phyloP scores from a whole-genome alignment of 37 sponge, comb jelly and placozoan genomes.

The Axinella damicornis region DNA sequence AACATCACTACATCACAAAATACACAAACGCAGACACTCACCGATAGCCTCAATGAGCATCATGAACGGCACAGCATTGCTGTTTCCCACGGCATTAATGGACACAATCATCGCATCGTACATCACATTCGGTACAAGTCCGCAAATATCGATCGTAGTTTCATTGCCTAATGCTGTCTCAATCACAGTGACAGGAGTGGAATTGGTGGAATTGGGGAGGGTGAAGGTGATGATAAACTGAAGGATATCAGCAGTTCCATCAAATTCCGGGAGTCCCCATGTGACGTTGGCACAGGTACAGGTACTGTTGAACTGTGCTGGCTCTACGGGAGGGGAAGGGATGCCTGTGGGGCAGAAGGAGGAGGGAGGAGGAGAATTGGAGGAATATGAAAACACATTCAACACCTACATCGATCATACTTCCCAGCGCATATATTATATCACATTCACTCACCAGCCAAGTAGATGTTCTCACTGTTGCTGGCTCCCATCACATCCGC shows the following conservation, averaged over 20 bases:
- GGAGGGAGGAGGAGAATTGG: background rate
- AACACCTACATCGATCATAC: no score
- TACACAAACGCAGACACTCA: background rate
- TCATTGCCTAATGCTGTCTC: slow-evolving; percentile 2
- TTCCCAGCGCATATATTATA: background rate
- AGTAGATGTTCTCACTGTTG: slow-evolving; percentile 4
- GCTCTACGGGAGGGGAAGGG: slow-evolving; percentile 25
- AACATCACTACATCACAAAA: no score
- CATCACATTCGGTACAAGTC: slow-evolving; percentile 34
- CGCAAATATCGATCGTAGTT: slow-evolving; percentile 28
- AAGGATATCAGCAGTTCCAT: slow-evolving; percentile 28
- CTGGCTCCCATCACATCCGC: background rate
- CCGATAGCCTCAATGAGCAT: slow-evolving; percentile 24
- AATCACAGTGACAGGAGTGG: background rate
- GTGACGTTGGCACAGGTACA: slow-evolving; percentile 48
- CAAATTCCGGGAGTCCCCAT: slow-evolving; percentile 29
- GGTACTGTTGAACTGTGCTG: slow-evolving; percentile 8
- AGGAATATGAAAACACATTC: no score
- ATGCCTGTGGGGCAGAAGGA: slow-evolving; percentile 14
- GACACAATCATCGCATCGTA: slow-evolving; percentile 29
- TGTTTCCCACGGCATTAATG: slow-evolving; percentile 22
- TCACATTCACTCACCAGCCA: slow-evolving; percentile 35
- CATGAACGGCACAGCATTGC: background rate
- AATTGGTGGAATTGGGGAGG: no score
- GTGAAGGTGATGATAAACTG: background rate